Evolutionary conservation across 2,113 vertebrate genomes (phyloP), one percentile per base, ranked within the genome.

Genomic region (Geococcyx californianus): DNA sequence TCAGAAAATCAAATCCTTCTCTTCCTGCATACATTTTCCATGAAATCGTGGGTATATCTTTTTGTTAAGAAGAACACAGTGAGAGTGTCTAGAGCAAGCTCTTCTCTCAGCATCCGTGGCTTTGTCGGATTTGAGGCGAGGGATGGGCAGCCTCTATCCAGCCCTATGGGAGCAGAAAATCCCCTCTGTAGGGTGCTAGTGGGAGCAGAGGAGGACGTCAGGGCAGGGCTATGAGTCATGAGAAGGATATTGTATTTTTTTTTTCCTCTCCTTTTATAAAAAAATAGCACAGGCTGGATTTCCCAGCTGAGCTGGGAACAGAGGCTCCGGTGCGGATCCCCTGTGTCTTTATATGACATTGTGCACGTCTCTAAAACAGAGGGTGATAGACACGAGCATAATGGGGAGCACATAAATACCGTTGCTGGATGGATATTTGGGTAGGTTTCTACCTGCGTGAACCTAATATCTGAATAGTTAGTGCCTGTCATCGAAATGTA

Each of bases 371-470:
- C 26, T 84, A 4, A 44, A 40, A 10, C 21, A 24, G 86, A 52
- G 58, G 34, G 15, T 2, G 64, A 54, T 17, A 51, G 74, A 26
- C 3, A 4, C 1, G 14, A 33, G 45, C 6, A 0, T 7, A 3
- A 28, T 6, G 36, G 40, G n/a, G 33, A 47, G 4, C 6, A 2
- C 42, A 5, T 29, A 45, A 31, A 21, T 10, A 16, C n/a, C n/a
- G 4, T 8, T 21, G 28, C 5, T 26, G 49, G 29, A 21, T 1
- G 12, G 68, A 4, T 31, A 19, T 45, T 31, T 42, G 36, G 12
- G 38, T 73, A 10, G 44, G 12, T 17, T 54, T 62, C 64, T 73
- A 20, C 51, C 16, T 73, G 34, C 5, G 0, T 24, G 20, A 81
- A 44, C 40, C 34, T 62, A 44, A 8, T 11, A n/a, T 12, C 42